Evolutionary conservation across 2,888 invertebrate genomes (phyloP).

Genomic region (Deilephila elpenor): DNA sequence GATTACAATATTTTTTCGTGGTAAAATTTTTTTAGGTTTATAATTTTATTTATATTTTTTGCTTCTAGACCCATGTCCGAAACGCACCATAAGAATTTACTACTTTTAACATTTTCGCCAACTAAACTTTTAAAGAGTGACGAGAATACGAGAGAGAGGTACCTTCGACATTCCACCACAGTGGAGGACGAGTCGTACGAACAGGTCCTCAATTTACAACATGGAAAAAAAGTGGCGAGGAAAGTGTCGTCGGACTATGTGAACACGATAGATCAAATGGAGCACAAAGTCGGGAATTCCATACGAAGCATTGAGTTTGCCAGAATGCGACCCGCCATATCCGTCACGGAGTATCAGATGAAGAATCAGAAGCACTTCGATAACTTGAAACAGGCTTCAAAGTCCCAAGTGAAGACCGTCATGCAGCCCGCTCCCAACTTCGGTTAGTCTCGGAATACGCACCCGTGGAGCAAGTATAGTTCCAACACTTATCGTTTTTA

Average conservation of each 20-base stretch:
- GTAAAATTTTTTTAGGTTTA: no score
- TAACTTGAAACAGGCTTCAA: slow-evolving; percentile 36
- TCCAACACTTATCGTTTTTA: not conserved
- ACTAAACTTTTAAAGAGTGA: slow-evolving; percentile 43
- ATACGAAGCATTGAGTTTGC: slow-evolving; percentile 66
- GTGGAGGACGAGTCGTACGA: slow-evolving; percentile 52
- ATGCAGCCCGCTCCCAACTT: slow-evolving; percentile 33
- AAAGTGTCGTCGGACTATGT: slow-evolving; percentile 75
- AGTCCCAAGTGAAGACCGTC: slow-evolving; percentile 30
- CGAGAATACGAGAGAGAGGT: slow-evolving; percentile 48
- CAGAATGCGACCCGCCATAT: slow-evolving; percentile 62
- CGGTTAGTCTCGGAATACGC: slow-evolving; percentile 29
- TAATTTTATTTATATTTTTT: no score
- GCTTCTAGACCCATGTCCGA: slow-evolving; percentile 54
- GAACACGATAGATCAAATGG: slow-evolving; percentile 62
- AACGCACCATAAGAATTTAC: slow-evolving; percentile 42
- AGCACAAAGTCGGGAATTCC: slow-evolving; percentile 53
- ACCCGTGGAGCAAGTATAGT: not conserved
- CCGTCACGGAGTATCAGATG: slow-evolving; percentile 62
- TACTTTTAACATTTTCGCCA: slow-evolving; percentile 56
- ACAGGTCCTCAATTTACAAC: slow-evolving; percentile 61
- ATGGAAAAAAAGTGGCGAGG: slow-evolving; percentile 58
- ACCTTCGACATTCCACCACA: slow-evolving; percentile 46
- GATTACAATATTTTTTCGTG: no score
- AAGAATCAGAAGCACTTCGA: slow-evolving; percentile 58